Evolutionary conservation across 2,113 vertebrate species (phyloP).

Genomic region (Geothlypis trichas): DNA sequence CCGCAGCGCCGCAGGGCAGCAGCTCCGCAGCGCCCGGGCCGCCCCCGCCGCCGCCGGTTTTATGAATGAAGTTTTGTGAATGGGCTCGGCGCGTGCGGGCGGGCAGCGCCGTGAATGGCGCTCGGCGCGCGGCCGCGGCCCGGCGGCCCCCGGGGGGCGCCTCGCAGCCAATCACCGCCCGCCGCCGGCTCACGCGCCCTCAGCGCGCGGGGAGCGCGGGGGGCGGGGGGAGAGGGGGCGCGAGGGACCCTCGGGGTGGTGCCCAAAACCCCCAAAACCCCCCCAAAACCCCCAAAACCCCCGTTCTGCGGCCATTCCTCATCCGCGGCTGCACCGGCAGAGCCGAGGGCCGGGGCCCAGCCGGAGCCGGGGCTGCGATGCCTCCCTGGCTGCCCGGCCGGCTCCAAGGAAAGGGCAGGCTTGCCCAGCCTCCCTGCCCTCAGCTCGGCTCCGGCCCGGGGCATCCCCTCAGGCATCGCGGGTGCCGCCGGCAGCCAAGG

Average conservation of each 20-base stretch:
- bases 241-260: background rate
- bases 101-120: conserved; percentile 88
- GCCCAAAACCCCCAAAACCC: background rate
- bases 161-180: conserved; percentile 78
- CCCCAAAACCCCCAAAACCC: background rate
- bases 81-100: conserved; percentile 79
- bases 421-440: fast-evolving
- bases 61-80: conserved; percentile 92
- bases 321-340: background rate
- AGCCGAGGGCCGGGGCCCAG: background rate
- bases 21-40: background rate
- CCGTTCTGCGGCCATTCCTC: background rate
- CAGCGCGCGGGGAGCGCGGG: conserved; percentile 37
- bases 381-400: background rate
- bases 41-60: conserved; percentile 52
- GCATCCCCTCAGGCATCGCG: fast-evolving
- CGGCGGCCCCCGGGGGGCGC: conserved; percentile 75
- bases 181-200: conserved; percentile 85
- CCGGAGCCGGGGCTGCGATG: background rate
- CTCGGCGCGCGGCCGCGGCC: conserved; percentile 83
- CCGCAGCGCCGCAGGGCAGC: background rate
- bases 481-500: fast-evolving
- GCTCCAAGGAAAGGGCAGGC: fast-evolving
- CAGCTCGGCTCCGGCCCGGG: background rate
- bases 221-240: background rate